Evolutionary conservation across 2,113 vertebrate genomes (phyloP).

Genomic region (Drymodes brunneopygia): DNA sequence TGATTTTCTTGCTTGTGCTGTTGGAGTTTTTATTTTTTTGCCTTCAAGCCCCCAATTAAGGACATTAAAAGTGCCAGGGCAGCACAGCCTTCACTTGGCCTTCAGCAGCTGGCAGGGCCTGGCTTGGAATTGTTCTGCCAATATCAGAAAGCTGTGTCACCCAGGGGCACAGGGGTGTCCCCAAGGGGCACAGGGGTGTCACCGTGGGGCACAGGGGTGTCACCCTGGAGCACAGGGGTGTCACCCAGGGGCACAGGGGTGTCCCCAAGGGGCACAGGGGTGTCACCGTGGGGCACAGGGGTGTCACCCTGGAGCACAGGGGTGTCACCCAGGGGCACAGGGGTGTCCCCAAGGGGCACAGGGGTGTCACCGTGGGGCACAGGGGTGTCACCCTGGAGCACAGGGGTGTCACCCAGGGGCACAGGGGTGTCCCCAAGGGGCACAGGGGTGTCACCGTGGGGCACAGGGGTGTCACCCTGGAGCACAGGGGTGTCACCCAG

Average conservation of each 20-base stretch:
- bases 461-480: background rate
- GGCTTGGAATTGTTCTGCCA: background rate
- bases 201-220: background rate
- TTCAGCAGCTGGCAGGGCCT: background rate
- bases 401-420: background rate
- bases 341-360: background rate
- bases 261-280: background rate
- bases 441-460: background rate
- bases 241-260: too few relatives aligned
- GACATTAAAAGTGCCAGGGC: background rate
- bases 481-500: background rate
- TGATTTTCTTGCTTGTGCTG: background rate
- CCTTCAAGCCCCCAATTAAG: background rate
- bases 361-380: background rate
- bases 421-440: too few relatives aligned
- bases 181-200: background rate
- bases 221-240: background rate
- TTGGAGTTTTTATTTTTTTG: background rate
- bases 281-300: background rate
- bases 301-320: background rate
- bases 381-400: background rate
- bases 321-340: too few relatives aligned
- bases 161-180: rapidly evolving
- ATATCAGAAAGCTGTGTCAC: background rate
- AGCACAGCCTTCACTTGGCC: background rate